Base-by-base conservation (phyloP, 1,140 invertebrate genomes). In the Zaprionus africanus region DNA sequence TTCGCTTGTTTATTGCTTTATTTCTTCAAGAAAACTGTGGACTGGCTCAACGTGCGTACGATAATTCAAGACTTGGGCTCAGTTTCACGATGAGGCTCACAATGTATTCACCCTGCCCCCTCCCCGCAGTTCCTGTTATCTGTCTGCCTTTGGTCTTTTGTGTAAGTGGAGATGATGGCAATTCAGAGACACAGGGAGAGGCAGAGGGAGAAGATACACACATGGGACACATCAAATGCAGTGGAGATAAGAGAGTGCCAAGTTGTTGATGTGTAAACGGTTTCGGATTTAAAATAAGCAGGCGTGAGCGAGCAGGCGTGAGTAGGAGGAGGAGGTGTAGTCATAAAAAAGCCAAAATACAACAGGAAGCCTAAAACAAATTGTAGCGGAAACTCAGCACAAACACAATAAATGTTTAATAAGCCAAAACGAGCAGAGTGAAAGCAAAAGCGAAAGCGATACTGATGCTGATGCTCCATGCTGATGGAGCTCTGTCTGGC, bases 391-490 rank as follows among this genome's bases (percentile, higher is more conserved):
- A 85, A 66, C 78, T 72, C 69, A 69, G 63, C 76, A 46, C 41
- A 85, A 85, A 85, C 82, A 85, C 82, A 85, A 85, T 85, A 85
- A 85, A 85, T 85, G 78, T 85, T 85, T 85, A 85, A 85, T 85
- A 85, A 85, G 82, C 82, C 75, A 71, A 81, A 78, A 81, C 65
- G 74, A 72, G 77, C 73, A 31, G 62, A 71, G 59, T 17, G 64
- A 70, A 75, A 61, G 54, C 28, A 12, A 41, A 73, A 57, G 53
- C 59, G 69, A 76, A 54, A 63, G 61, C 43, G 54, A 66, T 15
- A 56, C 31, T 31, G 28, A 36, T 66, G 61, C 22, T 22, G 22
- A 22, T 22, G 22, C 24, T 31, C 24, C 24, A 36, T 69, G 57
- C 22, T 31, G 56, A 19, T 49, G 22, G 19, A 41, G 38, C 65